Evolutionary conservation across 2,797 vertebrate species (phyloP), one percentile per base, ranked within the genome.

Genomic region (Danio jaintianensis): DNA sequence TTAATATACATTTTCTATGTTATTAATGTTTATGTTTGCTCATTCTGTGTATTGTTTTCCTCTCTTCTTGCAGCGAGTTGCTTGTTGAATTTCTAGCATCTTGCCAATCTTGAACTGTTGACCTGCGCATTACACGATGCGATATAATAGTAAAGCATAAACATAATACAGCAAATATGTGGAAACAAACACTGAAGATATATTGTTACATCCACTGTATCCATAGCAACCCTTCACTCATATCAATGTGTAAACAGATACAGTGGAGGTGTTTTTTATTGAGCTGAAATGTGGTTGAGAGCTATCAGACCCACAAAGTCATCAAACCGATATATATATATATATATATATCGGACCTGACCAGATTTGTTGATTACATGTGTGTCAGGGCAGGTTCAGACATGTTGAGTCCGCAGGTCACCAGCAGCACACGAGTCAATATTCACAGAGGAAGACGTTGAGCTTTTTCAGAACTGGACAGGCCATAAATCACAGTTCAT

Each of bases 141-240:
- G 67, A 43, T 45, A 67, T 73, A 67, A 76, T 71, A 68, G 67
- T 42, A 67, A 50, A 69, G 59, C 42, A 76, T 77, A 84, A 67
- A 72, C 42, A 52, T 43, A 56, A 63, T 70, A 74, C 20, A 66
- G 78, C 64, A 58, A 82, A 81, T 82, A 75, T 58, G 71, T 75
- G 50, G 47, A 78, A 79, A 78, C 75, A 75, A 81, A 68, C 53
- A 74, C 18, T 22, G 61, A 18, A 75, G n/a, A 79, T 52, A 66
- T 83, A 75, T 76, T 72, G 64, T 85, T 67, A 74, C 82, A 56
- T 36, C 73, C 47, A 13, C 8, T 83, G 84, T 86, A 80, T 82
- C 84, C 81, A 83, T 82, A 81, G 84, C 72, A 86, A 86, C 78
- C 9, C 70, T 68, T 78, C 48, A 85, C 82, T 83, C 67, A 62